A percentile compares a stretch with the other conserved stretches of the same genome.
phyloP scores from a whole-genome alignment of 1,140 invertebrate genomes.

The Nebria ingens region DNA sequence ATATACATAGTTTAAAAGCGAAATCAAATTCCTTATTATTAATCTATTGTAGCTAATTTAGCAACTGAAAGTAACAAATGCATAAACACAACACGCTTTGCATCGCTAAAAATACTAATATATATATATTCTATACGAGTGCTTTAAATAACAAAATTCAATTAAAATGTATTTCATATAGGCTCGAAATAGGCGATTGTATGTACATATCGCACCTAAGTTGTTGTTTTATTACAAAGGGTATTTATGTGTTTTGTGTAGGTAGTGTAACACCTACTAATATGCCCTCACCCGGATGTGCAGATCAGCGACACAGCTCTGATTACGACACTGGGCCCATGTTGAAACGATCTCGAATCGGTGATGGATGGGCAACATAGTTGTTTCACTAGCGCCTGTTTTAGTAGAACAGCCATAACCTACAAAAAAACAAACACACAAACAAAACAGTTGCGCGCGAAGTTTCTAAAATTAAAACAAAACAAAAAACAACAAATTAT shows the following conservation, averaged over 20 bases:
- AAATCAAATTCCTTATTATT: too few species aligned
- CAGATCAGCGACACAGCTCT: conserved; percentile 44
- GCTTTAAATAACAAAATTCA: too few species aligned
- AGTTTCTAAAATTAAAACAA: background rate
- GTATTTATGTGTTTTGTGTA: conserved; percentile 34
- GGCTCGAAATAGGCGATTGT: too few species aligned
- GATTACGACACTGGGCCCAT: conserved; percentile 75
- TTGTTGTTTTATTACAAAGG: too few species aligned
- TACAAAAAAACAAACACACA: background rate
- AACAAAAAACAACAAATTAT: background rate
- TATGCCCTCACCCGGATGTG: conserved; percentile 55
- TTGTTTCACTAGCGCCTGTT: conserved; percentile 7
- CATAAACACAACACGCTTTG: too few species aligned
- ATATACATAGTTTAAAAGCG: too few species aligned
- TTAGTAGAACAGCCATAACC: background rate
- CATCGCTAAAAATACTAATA: too few species aligned
- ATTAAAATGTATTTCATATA: too few species aligned
- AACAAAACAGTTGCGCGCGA: conserved; percentile 20
- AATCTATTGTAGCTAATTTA: too few species aligned
- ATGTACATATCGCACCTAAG: too few species aligned
- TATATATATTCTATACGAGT: too few species aligned
- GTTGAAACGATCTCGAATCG: conserved; percentile 69
- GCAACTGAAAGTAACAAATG: too few species aligned
- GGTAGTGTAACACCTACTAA: conserved; percentile 68
- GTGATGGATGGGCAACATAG: conserved; percentile 79